phyloP scores from a whole-genome alignment of 1,140 invertebrate genomes.

The Hylaeus anthracinus region DNA sequence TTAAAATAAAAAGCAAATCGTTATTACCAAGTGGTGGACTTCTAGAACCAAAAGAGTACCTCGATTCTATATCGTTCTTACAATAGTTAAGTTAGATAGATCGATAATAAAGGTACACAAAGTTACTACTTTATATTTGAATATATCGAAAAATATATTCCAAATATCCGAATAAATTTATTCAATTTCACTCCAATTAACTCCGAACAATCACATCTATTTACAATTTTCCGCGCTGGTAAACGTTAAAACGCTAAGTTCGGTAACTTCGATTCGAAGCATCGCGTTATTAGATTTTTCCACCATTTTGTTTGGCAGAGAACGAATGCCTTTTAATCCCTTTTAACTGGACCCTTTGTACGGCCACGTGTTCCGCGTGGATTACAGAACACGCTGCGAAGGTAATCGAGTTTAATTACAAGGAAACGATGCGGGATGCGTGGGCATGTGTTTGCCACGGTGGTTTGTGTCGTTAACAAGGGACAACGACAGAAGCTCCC shows the following conservation, averaged over 20 bases:
- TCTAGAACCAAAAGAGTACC: too few relatives aligned
- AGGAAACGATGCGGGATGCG: conserved; percentile 4
- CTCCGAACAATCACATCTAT: background rate
- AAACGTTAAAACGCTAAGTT: background rate
- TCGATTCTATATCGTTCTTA: too few relatives aligned
- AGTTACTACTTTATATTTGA: too few relatives aligned
- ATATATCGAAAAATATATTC: too few relatives aligned
- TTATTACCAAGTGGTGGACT: too few relatives aligned
- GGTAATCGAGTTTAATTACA: conserved; percentile 35
- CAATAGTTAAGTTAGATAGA: too few relatives aligned
- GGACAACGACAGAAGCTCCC: conserved; percentile 14
- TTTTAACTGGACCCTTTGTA: too few relatives aligned
- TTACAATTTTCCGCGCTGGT: background rate
- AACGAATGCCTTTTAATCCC: background rate
- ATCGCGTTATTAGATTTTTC: background rate
- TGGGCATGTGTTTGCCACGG: background rate
- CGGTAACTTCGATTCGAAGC: background rate
- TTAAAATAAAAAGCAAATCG: too few relatives aligned
- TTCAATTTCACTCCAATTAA: background rate
- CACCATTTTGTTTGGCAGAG: background rate
- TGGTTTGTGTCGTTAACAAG: conserved; percentile 46
- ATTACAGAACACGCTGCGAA: background rate
- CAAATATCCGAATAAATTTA: too few relatives aligned
- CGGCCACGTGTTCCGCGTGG: background rate
- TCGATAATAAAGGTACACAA: too few relatives aligned